Conservation (phyloP, 2,888 invertebrate species). For the Ptychoptera albimana region DNA sequence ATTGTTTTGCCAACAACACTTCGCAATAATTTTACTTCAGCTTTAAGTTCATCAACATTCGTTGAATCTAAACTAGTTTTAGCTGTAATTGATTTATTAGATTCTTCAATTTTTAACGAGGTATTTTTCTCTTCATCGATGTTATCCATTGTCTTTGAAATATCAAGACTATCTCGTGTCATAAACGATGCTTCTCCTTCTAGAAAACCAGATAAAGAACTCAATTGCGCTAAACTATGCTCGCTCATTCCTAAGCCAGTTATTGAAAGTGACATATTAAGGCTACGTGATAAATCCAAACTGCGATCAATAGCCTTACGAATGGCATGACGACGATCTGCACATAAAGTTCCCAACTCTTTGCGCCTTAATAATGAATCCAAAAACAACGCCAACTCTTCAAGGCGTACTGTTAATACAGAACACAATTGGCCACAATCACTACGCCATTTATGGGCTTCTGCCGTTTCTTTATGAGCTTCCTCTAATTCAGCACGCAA, state of each 20-base stretch:
- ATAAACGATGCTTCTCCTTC: constrained; percentile 6
- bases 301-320: constrained; percentile 38
- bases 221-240: constrained; percentile 33
- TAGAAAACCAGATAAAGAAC: constrained; percentile 32
- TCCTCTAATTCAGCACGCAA: constrained; percentile 19
- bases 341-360: constrained; percentile 34
- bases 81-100: constrained; percentile 6
- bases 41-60: constrained; percentile 17
- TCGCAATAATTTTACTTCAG: constrained; percentile 21
- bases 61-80: too few relatives aligned
- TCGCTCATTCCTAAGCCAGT: constrained; percentile 30
- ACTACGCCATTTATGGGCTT: constrained; percentile 23
- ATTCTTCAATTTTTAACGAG: too few relatives aligned
- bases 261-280: constrained; percentile 28
- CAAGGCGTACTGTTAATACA: constrained; percentile 36
- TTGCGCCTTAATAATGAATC: constrained; percentile 40
- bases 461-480: constrained; percentile 20
- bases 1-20: constrained; percentile 13
- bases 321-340: constrained; percentile 34
- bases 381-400: constrained; percentile 43
- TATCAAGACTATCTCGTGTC: too few relatives aligned
- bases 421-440: constrained; percentile 26
- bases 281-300: constrained; percentile 35
- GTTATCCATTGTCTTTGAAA: not conserved
- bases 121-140: not conserved